Evolutionary conservation across 92 coral and sea anemone species (phyloP).

Genomic region (Zoanthus sociatus): DNA sequence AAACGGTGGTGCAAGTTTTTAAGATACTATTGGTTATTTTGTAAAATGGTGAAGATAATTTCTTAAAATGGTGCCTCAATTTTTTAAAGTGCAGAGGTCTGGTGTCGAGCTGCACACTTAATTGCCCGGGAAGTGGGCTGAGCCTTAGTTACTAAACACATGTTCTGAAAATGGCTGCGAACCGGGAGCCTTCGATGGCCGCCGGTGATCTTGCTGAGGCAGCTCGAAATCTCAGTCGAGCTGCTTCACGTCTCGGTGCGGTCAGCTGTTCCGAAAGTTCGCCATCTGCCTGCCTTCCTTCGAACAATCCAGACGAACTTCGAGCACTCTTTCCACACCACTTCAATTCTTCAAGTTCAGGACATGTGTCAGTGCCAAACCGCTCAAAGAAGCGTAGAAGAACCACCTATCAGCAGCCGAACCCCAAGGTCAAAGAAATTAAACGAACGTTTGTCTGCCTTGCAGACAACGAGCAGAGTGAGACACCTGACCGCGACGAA

Average conservation of each 20-base stretch:
- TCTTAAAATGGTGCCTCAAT: background rate
- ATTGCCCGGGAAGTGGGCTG: background rate
- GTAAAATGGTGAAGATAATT: too few species aligned
- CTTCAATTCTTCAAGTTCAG: slow-evolving; percentile 35
- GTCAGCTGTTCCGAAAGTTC: slow-evolving; percentile 18
- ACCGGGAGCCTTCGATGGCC: slow-evolving; percentile 33
- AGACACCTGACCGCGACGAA: slow-evolving; percentile 65
- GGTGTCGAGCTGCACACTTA: slow-evolving; percentile 13
- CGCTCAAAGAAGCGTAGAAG: slow-evolving; percentile 22
- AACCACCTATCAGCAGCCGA: slow-evolving; percentile 14
- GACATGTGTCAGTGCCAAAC: slow-evolving; percentile 21
- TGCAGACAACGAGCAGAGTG: slow-evolving; percentile 61
- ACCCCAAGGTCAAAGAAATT: slow-evolving; percentile 34
- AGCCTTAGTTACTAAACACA: slow-evolving; percentile 5
- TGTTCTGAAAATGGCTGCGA: slow-evolving; percentile 36
- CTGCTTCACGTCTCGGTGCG: slow-evolving; percentile 27
- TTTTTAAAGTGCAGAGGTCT: background rate
- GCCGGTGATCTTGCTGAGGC: slow-evolving; percentile 19
- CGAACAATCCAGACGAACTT: slow-evolving; percentile 29
- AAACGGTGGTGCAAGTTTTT: background rate
- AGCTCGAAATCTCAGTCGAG: slow-evolving; percentile 26
- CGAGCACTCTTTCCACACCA: slow-evolving; percentile 23
- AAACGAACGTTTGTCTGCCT: slow-evolving; percentile 61
- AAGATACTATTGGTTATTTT: background rate
- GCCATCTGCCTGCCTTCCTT: slow-evolving; percentile 23